phyloP scores from a whole-genome alignment of 2,888 invertebrate genomes.

The Chloromyia formosa region DNA sequence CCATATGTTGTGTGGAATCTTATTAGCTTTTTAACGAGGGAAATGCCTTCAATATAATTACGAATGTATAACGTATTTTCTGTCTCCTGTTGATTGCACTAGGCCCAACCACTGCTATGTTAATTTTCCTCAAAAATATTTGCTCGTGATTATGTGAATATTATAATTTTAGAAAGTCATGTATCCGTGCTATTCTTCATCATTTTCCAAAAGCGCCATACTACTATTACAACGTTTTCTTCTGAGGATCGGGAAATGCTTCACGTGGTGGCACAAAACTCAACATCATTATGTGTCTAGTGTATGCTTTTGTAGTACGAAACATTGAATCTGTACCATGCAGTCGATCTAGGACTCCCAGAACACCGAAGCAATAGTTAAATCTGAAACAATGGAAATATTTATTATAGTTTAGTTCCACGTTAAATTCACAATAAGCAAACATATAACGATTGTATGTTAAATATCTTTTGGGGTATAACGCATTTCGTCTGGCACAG shows the following conservation, averaged over 20 bases:
- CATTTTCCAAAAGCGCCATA: neutral
- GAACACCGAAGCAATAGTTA: conserved; percentile 83
- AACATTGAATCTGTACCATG: conserved; percentile 85
- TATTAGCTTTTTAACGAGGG: too few species aligned
- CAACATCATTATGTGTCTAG: conserved; percentile 77
- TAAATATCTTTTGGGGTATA: too few species aligned
- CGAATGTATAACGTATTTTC: too few species aligned
- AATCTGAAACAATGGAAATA: conserved; percentile 70
- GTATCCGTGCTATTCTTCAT: neutral
- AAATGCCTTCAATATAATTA: too few species aligned
- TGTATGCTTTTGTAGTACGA: conserved; percentile 74
- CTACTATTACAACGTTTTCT: conserved; percentile 52
- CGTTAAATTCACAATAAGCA: neutral
- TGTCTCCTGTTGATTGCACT: too few species aligned
- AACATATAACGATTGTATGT: too few species aligned
- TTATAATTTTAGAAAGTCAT: conserved; percentile 33
- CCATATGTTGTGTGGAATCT: too few species aligned
- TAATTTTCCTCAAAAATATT: conserved; percentile 21
- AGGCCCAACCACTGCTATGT: too few species aligned
- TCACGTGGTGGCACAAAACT: conserved; percentile 73
- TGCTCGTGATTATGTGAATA: conserved; percentile 24
- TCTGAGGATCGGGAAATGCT: conserved; percentile 71
- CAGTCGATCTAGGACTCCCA: conserved; percentile 81
- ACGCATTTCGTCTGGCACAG: too few species aligned
- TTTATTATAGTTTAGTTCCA: neutral